These are phyloP conservation scores for Lottia scabra DNA, from an alignment of 2,888 invertebrate genomes.

Conservation along the genomic window DNA sequence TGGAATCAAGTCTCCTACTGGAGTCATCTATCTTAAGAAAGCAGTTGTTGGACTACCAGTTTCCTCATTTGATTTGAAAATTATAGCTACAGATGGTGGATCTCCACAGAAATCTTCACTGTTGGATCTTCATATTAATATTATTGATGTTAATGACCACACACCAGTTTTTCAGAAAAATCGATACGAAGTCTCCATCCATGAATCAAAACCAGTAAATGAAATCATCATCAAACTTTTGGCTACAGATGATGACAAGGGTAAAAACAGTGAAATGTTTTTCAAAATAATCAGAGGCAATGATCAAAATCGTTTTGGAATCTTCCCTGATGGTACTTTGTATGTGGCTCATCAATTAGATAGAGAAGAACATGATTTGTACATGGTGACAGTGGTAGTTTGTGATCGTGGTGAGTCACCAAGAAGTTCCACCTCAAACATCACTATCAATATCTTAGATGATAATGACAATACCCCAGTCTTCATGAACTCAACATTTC, in stretches of 20 bases:
- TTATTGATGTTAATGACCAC: slow-evolving; percentile 95
- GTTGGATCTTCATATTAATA: slow-evolving; percentile 60
- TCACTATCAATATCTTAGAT: slow-evolving; percentile 84
- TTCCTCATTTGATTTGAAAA: slow-evolving; percentile 35
- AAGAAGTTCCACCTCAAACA: slow-evolving; percentile 81
- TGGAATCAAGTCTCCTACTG: slow-evolving; percentile 86
- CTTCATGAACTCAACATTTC: slow-evolving; percentile 76
- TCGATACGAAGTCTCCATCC: slow-evolving; percentile 90
- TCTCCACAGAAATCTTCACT: slow-evolving; percentile 41
- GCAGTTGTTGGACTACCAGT: slow-evolving; percentile 70
- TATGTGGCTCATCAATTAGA: slow-evolving; percentile 89
- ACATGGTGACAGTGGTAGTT: slow-evolving; percentile 87
- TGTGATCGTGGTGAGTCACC: slow-evolving; percentile 75
- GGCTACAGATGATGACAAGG: slow-evolving; percentile 60
- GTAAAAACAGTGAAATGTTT: slow-evolving; percentile 53
- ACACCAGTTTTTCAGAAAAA: slow-evolving; percentile 93
- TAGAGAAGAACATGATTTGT: slow-evolving; percentile 91
- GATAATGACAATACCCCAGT: slow-evolving; percentile 68
- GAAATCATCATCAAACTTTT: slow-evolving; percentile 73
- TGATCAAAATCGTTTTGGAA: slow-evolving; percentile 86
- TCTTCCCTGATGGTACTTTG: slow-evolving; percentile 93
- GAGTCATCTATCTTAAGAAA: slow-evolving; percentile 87
- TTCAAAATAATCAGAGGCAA: slow-evolving; percentile 86
- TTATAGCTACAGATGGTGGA: slow-evolving; percentile 59
- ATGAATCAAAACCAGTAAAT: slow-evolving; percentile 92